A percentile compares a stretch with the other conserved stretches of the same genome.
Evolutionary conservation across 2,113 vertebrate species (phyloP).

Genomic region (Tychaedon coryphoeus): DNA sequence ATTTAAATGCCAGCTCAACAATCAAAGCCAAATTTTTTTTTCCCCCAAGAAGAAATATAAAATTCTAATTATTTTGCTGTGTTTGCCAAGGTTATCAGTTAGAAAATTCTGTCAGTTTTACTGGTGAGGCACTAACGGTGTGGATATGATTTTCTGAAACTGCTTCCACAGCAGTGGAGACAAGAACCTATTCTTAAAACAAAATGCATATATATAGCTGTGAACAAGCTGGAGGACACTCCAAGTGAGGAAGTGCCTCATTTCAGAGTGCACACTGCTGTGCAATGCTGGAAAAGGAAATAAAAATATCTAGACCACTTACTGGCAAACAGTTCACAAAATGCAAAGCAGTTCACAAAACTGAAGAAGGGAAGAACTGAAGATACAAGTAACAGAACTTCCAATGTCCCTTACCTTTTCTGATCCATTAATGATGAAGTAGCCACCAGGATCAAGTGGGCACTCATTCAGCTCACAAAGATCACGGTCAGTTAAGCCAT

Average conservation of each 20-base stretch:
- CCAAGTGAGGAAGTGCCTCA: accelerated
- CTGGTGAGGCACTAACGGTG: background rate
- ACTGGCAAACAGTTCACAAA: background rate
- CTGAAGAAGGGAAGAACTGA: background rate
- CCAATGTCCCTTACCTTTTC: slow-evolving; percentile 83
- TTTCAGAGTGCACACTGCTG: background rate
- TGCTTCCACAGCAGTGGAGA: background rate
- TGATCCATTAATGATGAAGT: slow-evolving; percentile 98
- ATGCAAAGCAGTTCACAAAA: background rate
- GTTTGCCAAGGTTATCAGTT: background rate
- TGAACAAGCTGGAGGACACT: background rate
- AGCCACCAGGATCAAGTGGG: slow-evolving; percentile 94
- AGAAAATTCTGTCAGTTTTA: background rate
- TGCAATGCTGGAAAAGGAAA: background rate
- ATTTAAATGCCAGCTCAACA: background rate
- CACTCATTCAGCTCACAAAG: slow-evolving; percentile 97
- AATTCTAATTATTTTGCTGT: background rate
- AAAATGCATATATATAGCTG: background rate
- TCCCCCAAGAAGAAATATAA: background rate
- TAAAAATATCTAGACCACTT: background rate
- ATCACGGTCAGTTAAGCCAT: slow-evolving; percentile 92
- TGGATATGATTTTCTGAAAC: background rate
- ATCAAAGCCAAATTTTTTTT: background rate
- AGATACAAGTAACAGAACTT: background rate
- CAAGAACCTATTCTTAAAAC: background rate